Percentiles rank a stretch among this genome's conserved stretches.
Conservation (phyloP, 2,888 invertebrate genomes). For the Ochropleura plecta region DNA sequence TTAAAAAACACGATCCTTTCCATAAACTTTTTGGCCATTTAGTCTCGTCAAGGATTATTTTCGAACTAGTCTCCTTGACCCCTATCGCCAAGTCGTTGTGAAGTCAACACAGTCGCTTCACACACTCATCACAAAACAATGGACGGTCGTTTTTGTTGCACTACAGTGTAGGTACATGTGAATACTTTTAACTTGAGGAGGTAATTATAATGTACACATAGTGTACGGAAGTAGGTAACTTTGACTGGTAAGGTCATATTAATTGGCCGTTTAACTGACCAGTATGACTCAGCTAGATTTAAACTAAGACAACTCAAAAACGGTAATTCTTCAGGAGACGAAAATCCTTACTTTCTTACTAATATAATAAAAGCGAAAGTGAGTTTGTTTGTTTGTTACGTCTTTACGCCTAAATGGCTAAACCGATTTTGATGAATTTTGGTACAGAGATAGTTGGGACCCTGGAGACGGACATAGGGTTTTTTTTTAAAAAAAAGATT, state of each 20-base stretch:
- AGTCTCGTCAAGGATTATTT: neutral
- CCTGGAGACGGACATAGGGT: no score
- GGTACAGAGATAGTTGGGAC: no score
- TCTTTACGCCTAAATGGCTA: no score
- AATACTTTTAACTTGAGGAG: slow-evolving; percentile 54
- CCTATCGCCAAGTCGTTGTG: neutral
- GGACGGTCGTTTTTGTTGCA: slow-evolving; percentile 31
- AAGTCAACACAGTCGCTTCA: slow-evolving; percentile 12
- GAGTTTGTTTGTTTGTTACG: no score
- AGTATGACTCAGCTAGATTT: neutral
- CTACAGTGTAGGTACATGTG: slow-evolving; percentile 43
- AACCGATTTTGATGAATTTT: no score
- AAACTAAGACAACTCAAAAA: no score
- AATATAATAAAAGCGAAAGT: no score
- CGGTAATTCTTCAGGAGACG: no score
- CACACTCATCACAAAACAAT: slow-evolving; percentile 47
- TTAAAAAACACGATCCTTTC: neutral
- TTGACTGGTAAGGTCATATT: neutral
- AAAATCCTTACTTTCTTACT: no score
- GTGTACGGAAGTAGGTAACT: slow-evolving; percentile 19
- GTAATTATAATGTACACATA: slow-evolving; percentile 26
- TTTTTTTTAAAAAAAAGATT: no score
- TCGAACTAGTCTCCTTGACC: slow-evolving; percentile 21
- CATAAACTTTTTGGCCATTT: neutral
- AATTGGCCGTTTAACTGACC: neutral